Base-by-base conservation (phyloP, 2,113 vertebrate species). In the Pardalotus punctatus region DNA sequence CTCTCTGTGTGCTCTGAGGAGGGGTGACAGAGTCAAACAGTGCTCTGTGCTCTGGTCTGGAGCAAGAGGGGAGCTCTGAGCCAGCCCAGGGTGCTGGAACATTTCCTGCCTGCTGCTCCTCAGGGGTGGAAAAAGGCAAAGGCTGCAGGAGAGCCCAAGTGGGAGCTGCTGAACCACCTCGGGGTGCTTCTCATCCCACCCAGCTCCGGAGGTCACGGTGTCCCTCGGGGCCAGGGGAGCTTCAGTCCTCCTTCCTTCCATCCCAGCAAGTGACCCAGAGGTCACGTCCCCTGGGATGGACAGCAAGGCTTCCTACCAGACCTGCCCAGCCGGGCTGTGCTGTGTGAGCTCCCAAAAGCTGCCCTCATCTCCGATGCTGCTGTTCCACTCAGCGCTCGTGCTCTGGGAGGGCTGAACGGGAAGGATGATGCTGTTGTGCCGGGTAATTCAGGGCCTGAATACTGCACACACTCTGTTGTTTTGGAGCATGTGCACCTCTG, bases 301-400 rank as follows among this genome's bases (percentile, higher is more conserved):
- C 29, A 74, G 4, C 7, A 18, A 20, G 10, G 8, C 18, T 85
- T 57, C 15, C n/a, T 60, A 4, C 9, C 12, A 42, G 12, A 3
- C 8, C 15, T 45, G 54, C 7, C 18, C n/a, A 54, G 36, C 48
- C 23, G 48, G 31, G 33, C 10, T 9, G 15, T 11, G 47, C 45
- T 40, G 43, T 90, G 40, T 58, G 4, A 28, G 17, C 71, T 45
- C 10, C 11, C 8, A 67, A 14, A 27, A 36, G 18, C 16, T 28
- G 2, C 19, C 11, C 17, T 57, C 4, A 21, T 50, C 64, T 86
- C 70, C 67, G 56, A 14, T n/a, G 13, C 12, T 51, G 31, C 11
- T 0, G 0, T 45, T 45, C 8, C 10, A 25, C 22, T 70, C n/a
- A 21, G 17, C n/a, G 33, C 14, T 81, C 57, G 1, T 0, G 4